Evolutionary conservation across 2,888 invertebrate species (phyloP), one percentile per base, ranked within the genome.

Genomic region (Drosophila paranaensis): DNA sequence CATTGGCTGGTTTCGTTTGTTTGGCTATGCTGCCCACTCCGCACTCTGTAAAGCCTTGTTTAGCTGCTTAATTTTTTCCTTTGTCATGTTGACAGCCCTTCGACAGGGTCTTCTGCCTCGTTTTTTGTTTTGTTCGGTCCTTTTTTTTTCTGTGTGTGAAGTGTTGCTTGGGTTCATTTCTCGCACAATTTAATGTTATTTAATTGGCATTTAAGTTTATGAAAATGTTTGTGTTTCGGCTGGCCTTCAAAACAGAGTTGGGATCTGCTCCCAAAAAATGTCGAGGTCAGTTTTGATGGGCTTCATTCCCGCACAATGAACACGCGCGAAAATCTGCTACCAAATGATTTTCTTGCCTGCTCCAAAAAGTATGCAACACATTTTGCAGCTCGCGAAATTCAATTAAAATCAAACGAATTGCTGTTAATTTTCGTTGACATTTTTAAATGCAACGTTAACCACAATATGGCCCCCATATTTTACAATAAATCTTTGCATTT

Each of bases 131-230:
- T 57, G 46, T 51, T 48, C 43, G 20, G 20, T 45, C 46, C 16
- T 58, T 55, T 61, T 46, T 50, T 56, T 30, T 43, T 37, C 2
- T 39, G 10, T 54, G 40, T 27, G 54, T 53, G 51, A 45, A 50
- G 53, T 55, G 61, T 53, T 60, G 62, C 39, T 53, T 72, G 43
- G 72, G 72, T 71, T 79, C 75, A 85, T 85, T 87, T 79, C 72
- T 71, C 86, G 88, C 79, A 88, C 90, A 89, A 81, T 87, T 87
- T 89, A 87, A 87, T 87, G 82, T 86, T 89, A 82, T 88, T 89
- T 85, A 87, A 87, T 87, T 82, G 86, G 74, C 82, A 82, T 88
- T 88, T 82, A 81, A 88, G 82, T 87, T 82, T 79, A 79, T 89
- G 80, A 76, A 85, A 89, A 78, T 79, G 87, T 71, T 69, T 81